Conservation (phyloP, 2,113 vertebrate species). For the Cygnus atratus region DNA sequence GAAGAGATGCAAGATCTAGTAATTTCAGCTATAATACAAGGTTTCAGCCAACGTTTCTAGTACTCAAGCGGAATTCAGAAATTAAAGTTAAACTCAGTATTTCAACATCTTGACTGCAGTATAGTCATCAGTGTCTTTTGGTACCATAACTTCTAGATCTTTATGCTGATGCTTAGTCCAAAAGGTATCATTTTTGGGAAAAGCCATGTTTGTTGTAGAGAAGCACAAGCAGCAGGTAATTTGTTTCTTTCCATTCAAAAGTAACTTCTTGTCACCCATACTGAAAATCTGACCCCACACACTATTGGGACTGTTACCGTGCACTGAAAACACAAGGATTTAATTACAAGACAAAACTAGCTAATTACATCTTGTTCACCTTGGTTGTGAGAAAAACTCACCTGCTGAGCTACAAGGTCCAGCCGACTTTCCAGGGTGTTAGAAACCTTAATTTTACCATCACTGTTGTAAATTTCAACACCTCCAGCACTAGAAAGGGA, state of each 20-base stretch:
- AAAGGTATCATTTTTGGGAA: neutral
- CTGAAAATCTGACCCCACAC: neutral
- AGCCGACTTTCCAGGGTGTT: conserved; percentile 97
- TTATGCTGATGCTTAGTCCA: neutral
- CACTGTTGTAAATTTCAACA: conserved; percentile 89
- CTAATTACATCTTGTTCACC: neutral
- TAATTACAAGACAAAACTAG: neutral
- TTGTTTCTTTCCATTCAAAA: neutral
- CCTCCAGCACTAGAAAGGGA: conserved; percentile 86
- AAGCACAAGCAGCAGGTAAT: neutral
- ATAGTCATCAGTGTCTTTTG: neutral
- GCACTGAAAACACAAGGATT: neutral
- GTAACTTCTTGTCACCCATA: neutral
- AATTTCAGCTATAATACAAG: neutral
- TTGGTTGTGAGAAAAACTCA: conserved; percentile 51
- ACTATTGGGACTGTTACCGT: neutral
- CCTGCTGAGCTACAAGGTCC: conserved; percentile 98
- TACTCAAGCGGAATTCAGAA: neutral
- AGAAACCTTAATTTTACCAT: conserved; percentile 94
- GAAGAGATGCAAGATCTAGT: neutral
- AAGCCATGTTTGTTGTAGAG: neutral
- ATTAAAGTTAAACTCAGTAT: neutral
- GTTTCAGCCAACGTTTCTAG: neutral
- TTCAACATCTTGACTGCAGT: neutral
- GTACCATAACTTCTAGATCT: neutral